phyloP scores from a whole-genome alignment of 64 coral and sea anemone genomes.

The Actinia equina region DNA sequence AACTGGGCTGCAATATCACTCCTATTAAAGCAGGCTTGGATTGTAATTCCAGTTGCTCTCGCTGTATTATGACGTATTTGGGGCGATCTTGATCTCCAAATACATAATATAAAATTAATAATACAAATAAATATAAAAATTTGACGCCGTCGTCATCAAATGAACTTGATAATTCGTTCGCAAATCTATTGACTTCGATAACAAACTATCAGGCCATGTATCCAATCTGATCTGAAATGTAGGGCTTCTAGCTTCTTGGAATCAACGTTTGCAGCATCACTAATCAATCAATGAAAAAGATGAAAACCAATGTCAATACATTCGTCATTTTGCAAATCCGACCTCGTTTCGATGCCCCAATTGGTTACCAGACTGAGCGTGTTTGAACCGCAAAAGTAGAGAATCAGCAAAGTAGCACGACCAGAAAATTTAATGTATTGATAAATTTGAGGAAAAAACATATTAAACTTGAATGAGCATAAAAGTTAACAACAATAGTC shows the following conservation, averaged over 20 bases:
- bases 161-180: not conserved
- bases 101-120: too few species aligned
- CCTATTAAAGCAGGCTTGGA: too few species aligned
- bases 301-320: not conserved
- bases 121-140: too few species aligned
- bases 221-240: not conserved
- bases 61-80: too few species aligned
- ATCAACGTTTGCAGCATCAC: not conserved
- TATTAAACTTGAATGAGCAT: too few species aligned
- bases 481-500: too few species aligned
- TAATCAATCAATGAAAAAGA: not conserved
- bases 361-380: not conserved
- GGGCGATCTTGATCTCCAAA: too few species aligned
- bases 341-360: not conserved
- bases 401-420: too few species aligned
- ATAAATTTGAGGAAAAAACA: too few species aligned
- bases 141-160: not conserved
- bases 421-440: too few species aligned
- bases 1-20: too few species aligned
- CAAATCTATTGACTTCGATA: not conserved
- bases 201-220: slow-evolving; percentile 3
- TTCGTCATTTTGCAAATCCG: not conserved
- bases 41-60: too few species aligned
- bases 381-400: not conserved
- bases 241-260: not conserved